Conservation (phyloP, 92 coral and sea anemone genomes). For the Porites cylindrica region DNA sequence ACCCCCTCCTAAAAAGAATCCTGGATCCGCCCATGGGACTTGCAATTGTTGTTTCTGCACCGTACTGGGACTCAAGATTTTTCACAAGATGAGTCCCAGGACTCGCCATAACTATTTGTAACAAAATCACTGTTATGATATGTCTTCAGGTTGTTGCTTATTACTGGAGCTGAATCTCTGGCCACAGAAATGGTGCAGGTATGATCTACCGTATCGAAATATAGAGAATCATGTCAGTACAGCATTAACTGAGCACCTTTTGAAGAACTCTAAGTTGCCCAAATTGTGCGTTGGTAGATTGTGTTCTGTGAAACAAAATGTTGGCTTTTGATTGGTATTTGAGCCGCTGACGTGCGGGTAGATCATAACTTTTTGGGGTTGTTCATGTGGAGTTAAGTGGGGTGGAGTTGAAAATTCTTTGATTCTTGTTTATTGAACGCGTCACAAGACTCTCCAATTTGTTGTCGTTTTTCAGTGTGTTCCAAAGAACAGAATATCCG, state of each 20-base stretch:
- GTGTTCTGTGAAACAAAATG: too few relatives aligned
- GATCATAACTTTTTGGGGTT: too few relatives aligned
- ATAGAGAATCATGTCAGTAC: not conserved
- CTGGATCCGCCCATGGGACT: too few relatives aligned
- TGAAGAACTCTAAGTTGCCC: not conserved
- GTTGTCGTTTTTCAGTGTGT: slow-evolving; percentile 62
- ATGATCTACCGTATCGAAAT: not conserved
- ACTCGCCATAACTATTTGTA: too few relatives aligned
- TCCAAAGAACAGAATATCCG: slow-evolving; percentile 90
- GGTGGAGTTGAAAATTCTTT: not conserved
- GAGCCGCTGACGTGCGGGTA: not conserved
- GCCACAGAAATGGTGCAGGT: slow-evolving; percentile 84
- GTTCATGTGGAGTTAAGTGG: too few relatives aligned
- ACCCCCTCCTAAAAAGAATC: too few relatives aligned
- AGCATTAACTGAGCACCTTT: not conserved
- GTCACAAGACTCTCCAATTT: not conserved
- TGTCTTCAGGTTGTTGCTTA: slow-evolving; percentile 55
- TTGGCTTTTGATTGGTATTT: too few relatives aligned
- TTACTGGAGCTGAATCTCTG: slow-evolving; percentile 78
- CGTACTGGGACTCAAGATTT: too few relatives aligned
- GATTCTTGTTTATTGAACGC: not conserved
- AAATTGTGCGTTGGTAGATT: too few relatives aligned
- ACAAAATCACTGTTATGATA: too few relatives aligned
- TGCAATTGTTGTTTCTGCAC: too few relatives aligned
- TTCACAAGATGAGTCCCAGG: too few relatives aligned